Evolutionary conservation across 2,888 invertebrate genomes (phyloP), one percentile per base, ranked within the genome.

Genomic region (Adelognathus sp.): DNA sequence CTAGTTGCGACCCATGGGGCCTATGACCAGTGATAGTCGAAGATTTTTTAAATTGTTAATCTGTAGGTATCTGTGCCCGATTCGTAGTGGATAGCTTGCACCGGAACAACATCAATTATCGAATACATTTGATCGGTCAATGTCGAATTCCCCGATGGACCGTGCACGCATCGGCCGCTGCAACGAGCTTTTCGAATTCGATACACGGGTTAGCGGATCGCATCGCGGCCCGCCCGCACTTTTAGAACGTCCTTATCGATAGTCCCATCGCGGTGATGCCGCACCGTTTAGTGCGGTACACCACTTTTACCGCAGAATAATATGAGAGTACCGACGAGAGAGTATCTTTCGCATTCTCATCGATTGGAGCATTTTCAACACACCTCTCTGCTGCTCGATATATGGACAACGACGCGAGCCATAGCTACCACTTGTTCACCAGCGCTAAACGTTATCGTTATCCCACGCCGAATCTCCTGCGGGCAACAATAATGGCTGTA

Each of bases 271-370:
- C 33, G 33, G 27, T 46, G 52, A 27, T 24, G 71, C 52, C 39
- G 41, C 54, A 52, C 64, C 76, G 71, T 66, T 76, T 71, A 71
- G 41, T 44, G 60, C n/a, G 76, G 70, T 39, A 14, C 41, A 33
- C 64, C 71, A 76, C 76, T 76, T 71, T 66, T 61, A 66, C 71
- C 60, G 31, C 71, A 27, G 50, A 36, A 61, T 76, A 71, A 71
- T 71, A 66, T 31, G 50, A 44, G 52, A 44, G 21, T 21, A 3
- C 11, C 21, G 52, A 0, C 11, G 29, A 1, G 18, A 1, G 18
- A 16, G 27, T 27, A 18, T 33, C 41, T 41, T 39, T 18, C 18
- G 24, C 14, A 27, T 11, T n/a, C 14, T 39, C 9, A 24, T 21
- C 36, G 52, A 31, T 44, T 33, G 24, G 24, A 29, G 33, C 46